Conservation (phyloP, 2,113 vertebrate species). For the Crypturellus undulatus region DNA sequence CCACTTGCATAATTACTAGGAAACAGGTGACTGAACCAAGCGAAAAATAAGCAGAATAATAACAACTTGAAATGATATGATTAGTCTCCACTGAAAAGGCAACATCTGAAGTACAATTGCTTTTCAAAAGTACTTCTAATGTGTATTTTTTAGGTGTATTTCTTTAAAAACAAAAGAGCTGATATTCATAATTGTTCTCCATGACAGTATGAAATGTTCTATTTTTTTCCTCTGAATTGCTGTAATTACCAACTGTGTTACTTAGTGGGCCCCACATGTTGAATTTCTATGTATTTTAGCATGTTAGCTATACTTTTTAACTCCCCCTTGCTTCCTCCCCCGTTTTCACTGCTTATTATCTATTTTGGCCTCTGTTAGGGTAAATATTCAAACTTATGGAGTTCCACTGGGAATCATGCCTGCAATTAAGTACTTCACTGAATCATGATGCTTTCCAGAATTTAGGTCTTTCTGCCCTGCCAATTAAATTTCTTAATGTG, state of each 20-base stretch:
- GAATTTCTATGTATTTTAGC: constrained; percentile 20
- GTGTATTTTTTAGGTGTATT: not conserved
- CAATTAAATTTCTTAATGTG: not conserved
- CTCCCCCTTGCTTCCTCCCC: not conserved
- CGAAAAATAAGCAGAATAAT: constrained; percentile 60
- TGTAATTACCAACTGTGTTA: not conserved
- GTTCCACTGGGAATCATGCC: not conserved
- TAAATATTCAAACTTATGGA: not conserved
- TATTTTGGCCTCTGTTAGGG: not conserved
- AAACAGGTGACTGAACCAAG: constrained; percentile 62
- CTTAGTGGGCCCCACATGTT: not conserved
- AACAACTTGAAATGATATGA: constrained; percentile 23
- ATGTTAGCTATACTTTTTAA: not conserved
- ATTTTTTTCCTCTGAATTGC: not conserved
- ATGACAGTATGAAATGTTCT: not conserved
- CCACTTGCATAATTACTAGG: constrained; percentile 26
- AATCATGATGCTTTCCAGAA: not conserved
- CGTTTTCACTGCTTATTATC: not conserved
- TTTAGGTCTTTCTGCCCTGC: not conserved
- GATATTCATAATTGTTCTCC: not conserved
- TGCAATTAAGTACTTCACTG: not conserved
- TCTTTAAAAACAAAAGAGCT: constrained; percentile 16
- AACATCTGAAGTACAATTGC: not conserved
- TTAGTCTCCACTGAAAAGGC: not conserved
- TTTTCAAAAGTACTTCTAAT: constrained; percentile 8